phyloP scores from a whole-genome alignment of 2,888 invertebrate genomes.

The Agrochola macilenta region DNA sequence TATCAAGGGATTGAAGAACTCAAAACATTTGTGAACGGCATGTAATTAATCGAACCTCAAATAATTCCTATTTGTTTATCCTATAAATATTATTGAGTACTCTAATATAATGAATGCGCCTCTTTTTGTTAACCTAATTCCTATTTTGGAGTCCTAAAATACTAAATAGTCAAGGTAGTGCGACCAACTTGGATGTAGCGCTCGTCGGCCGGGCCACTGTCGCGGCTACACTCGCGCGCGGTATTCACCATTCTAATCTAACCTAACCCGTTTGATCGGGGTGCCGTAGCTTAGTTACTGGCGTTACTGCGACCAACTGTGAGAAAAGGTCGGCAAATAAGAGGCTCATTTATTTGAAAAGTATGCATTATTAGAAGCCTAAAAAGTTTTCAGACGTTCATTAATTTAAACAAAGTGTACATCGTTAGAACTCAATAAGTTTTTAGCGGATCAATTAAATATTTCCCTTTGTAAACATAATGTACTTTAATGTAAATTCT shows the following conservation, averaged over 20 bases:
- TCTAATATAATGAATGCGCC: neutral
- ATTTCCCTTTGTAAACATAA: conserved; percentile 3
- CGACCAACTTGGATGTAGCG: neutral
- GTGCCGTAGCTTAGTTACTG: neutral
- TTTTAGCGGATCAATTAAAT: neutral
- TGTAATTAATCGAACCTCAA: neutral
- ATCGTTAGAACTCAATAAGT: neutral
- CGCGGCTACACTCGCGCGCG: neutral
- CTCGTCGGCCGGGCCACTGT: too few relatives aligned
- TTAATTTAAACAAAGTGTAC: neutral
- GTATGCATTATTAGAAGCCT: neutral
- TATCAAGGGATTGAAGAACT: neutral
- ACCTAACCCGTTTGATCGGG: neutral
- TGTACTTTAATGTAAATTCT: conserved; percentile 5
- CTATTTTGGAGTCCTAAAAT: neutral
- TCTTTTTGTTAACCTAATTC: neutral
- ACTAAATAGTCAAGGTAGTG: neutral
- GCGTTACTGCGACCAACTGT: neutral
- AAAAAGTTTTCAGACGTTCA: neutral
- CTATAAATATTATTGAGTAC: neutral
- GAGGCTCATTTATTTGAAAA: neutral
- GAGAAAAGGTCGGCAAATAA: neutral
- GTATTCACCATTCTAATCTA: too few relatives aligned
- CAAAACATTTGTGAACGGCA: neutral
- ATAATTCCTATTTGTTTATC: neutral